Base-by-base conservation (phyloP, 2,797 vertebrate species). In the Alectoris magna region DNA sequence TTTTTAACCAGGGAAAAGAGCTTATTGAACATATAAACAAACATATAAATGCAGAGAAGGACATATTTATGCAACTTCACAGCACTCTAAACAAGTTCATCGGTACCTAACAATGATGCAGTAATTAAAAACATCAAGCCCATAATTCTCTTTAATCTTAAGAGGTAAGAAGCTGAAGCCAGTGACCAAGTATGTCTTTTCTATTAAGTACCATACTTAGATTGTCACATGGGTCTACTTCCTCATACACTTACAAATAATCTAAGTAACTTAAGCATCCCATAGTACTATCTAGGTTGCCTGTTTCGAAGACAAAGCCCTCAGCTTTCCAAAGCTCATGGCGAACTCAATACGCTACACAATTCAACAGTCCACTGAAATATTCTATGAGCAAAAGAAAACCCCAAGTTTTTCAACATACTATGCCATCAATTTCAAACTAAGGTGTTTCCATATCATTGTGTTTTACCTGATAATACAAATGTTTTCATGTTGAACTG, bases 181-280 rank as follows among this genome's bases (percentile, higher is more conserved):
- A 0, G 0, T 29, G 22, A 71, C 11, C 31, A 68, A 22, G 18
- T 23, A 6, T 1, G 6, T 18, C 7, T 55, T n/a, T 48, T 51
- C 36, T 44, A 11, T 5, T 62, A 73, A 62, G 9, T 10, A 59
- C 14, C 49, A 74, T 24, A 22, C 14, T 29, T 14, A 19, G 34
- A 44, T 16, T 51, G 27, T 58, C 63, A 74, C 2, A 2, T 1
- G 2, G 8, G 17, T 29, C 36, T 22, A 66, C 43, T 71, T 59
- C 49, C 46, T 73, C 24, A n/a, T 2, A 41, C 6, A 78, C 10
- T 63, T 67, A 26, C 0, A 74, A 89, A 46, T 23, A 67, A 56
- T 6, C 1, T 11, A 62, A 62, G 4, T 31, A 67, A 85, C 17
- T 87, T 62, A 8, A 34, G 16, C 5, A 78, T 78, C 8, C 66